Evolutionary conservation across 2,113 vertebrate genomes (phyloP).

Genomic region (Terrapene triunguis): DNA sequence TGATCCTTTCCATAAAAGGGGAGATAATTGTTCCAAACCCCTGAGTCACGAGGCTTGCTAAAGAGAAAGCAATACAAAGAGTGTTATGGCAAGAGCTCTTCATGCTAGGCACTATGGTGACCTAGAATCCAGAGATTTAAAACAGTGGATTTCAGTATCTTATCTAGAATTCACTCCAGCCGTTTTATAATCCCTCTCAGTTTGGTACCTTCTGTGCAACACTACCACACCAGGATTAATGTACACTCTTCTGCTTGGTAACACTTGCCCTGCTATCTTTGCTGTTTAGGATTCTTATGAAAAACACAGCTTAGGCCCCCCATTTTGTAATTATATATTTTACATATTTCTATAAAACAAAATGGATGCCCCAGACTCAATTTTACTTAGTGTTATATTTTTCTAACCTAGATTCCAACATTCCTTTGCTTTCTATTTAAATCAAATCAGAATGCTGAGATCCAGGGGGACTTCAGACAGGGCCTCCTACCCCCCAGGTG

Average conservation of each 20-base stretch:
- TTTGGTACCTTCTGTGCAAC: conserved; percentile 49
- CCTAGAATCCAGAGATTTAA: conserved; percentile 38
- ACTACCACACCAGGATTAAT: conserved; percentile 9
- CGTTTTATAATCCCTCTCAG: conserved; percentile 57
- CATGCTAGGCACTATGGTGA: background rate
- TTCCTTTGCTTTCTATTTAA: conserved; percentile 18
- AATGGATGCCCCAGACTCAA: conserved; percentile 31
- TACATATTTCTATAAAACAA: conserved; percentile 10
- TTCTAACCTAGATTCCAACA: conserved; percentile 34
- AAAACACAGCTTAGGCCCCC: background rate
- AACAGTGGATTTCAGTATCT: background rate
- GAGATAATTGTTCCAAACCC: conserved; percentile 29
- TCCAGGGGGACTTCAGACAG: background rate
- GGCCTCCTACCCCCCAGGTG: background rate
- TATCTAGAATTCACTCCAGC: conserved; percentile 37
- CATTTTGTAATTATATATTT: background rate
- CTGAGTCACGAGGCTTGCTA: background rate
- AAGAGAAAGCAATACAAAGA: conserved; percentile 1
- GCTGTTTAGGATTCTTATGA: conserved; percentile 12
- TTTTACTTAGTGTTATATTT: conserved; percentile 10
- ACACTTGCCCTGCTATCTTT: conserved; percentile 42
- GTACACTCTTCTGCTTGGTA: background rate
- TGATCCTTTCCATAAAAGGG: conserved; percentile 31
- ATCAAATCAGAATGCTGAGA: background rate
- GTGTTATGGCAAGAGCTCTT: background rate